Percentiles rank a stretch among this genome's conserved stretches.
Evolutionary conservation across 2,797 vertebrate genomes (phyloP).

Genomic region (Urosaurus nigricauda): DNA sequence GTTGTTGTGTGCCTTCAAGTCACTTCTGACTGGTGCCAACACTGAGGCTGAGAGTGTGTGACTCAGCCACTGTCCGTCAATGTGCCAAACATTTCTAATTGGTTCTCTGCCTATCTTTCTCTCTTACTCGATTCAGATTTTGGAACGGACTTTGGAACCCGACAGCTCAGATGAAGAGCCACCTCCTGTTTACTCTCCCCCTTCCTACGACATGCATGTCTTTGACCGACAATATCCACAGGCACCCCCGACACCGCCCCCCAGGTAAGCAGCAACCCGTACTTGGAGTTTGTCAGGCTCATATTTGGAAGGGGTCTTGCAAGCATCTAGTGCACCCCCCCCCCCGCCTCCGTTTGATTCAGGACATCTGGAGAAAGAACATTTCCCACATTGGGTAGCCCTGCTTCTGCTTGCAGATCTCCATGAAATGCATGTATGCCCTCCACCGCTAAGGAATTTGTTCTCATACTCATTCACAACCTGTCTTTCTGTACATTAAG

Average conservation of each 20-base stretch:
- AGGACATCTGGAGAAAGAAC: not conserved
- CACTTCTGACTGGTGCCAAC: too few species aligned
- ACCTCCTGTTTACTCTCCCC: constrained; percentile 94
- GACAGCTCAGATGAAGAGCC: constrained; percentile 98
- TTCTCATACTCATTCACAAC: not conserved
- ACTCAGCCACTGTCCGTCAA: not conserved
- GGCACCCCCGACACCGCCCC: constrained; percentile 86
- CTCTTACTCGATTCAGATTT: constrained; percentile 80
- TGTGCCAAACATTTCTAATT: not conserved
- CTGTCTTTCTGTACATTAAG: too few species aligned
- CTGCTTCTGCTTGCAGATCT: not conserved
- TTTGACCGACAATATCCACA: constrained; percentile 86
- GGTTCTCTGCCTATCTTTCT: not conserved
- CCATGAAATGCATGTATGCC: not conserved
- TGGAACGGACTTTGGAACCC: constrained; percentile 94
- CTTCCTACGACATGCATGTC: constrained; percentile 89
- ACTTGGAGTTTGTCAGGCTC: not conserved
- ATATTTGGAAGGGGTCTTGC: not conserved
- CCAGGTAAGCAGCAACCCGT: constrained; percentile 81
- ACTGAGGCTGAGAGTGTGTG: too few species aligned
- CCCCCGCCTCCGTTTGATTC: not conserved
- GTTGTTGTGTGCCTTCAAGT: too few species aligned
- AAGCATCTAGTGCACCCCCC: not conserved
- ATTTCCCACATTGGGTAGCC: not conserved
- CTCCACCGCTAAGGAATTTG: not conserved